Evolutionary conservation across 92 coral and sea anemone species (phyloP), one percentile per base, ranked within the genome.

Genomic region (Blastomussa wellsi): DNA sequence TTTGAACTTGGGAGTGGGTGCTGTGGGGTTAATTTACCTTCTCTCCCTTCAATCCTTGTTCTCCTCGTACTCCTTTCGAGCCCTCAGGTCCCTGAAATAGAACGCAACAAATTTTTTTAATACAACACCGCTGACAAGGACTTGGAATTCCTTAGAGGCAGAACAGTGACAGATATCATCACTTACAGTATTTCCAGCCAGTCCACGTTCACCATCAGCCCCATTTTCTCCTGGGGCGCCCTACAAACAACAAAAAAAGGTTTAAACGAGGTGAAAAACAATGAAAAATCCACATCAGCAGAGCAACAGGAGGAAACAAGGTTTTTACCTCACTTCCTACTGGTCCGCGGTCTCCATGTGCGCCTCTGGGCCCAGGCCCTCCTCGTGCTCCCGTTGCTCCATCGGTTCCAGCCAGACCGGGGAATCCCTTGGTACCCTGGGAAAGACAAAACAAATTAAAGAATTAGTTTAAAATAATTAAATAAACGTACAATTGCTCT

Each of bases 321-420:
- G 16, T 12, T n/a, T 80, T 44, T 52, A 82, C 86, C 86, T 37
- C 37, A 5, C 8, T n/a, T 82, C 86, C 86, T 51, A 35, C 13
- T 28, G 86, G 78, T 82, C 86, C 86, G 47, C 86, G 92, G 82
- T 91, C 92, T 71, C 94, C 94, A 11, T 64, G 49, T 17, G 90
- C 31, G 32, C 94, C 94, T 73, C 75, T 78, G 31, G 90, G 73
- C 57, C 94, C 94, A 67, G 82, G 73, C 11, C 86, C 87, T 70
- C 94, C 94, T 37, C 94, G 79, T 2, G 84, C 84, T 69, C 94
- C 94, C 77, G 55, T 22, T n/a, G 77, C 55, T 0, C 88, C 88
- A 48, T 47, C 22, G 7, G 1, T n/a, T 65, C 88, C 88, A 24
- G 38, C 17, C 28, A 36, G 22, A 1, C 88, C 88, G 19, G 88